These are phyloP conservation scores for Amblyopsis rosae DNA, from an alignment of 2,113 vertebrate genomes.

Conservation along the genomic window DNA sequence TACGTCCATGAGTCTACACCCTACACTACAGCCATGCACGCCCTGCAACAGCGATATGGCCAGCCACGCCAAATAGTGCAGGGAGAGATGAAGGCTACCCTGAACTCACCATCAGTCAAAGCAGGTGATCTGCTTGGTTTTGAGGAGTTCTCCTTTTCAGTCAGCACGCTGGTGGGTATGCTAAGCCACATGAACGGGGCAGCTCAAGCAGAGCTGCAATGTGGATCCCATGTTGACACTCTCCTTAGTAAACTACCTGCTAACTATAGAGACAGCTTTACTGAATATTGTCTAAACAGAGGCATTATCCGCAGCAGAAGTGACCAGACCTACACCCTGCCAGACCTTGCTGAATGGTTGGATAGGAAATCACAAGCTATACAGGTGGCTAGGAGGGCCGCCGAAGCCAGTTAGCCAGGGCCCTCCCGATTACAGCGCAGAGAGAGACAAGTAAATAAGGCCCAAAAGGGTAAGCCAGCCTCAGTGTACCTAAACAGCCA, in stretches of 20 bases:
- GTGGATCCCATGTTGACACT: background rate
- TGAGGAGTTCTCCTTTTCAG: too few species aligned
- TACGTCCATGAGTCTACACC: too few species aligned
- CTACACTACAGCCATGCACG: too few species aligned
- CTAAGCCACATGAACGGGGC: too few species aligned
- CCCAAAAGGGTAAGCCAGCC: background rate
- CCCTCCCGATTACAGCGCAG: background rate
- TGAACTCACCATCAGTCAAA: too few species aligned
- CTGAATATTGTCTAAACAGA: background rate
- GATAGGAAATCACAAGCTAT: constrained; percentile 17
- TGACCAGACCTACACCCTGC: background rate
- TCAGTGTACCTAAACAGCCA: constrained; percentile 5
- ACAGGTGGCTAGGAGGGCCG: background rate
- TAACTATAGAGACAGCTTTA: constrained; percentile 2
- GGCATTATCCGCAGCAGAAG: constrained; percentile 5
- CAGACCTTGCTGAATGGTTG: constrained; percentile 7
- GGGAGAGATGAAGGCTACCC: too few species aligned
- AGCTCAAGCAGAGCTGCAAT: background rate
- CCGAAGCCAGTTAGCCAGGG: background rate
- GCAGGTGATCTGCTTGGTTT: too few species aligned
- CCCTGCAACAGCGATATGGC: too few species aligned
- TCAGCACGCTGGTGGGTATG: too few species aligned
- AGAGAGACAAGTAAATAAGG: background rate
- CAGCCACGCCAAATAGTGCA: too few species aligned
- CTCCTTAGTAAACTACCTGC: background rate